Evolutionary conservation across 2,113 vertebrate species (phyloP).

Genomic region (Salvelinus namaycush): DNA sequence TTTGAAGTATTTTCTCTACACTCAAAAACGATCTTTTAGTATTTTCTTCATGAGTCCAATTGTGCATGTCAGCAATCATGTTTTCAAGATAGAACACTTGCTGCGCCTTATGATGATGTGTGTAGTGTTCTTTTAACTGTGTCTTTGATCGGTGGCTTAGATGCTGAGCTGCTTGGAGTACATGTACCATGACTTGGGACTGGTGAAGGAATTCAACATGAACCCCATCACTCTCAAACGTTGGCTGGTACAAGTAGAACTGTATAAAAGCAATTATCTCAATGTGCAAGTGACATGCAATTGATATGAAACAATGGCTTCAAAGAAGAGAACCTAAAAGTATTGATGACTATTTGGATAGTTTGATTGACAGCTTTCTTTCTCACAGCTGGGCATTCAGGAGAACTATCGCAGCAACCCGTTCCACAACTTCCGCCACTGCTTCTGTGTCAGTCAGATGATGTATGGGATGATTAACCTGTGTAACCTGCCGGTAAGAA

Average conservation of each 20-base stretch:
- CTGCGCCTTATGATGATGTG: not conserved
- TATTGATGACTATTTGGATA: too few relatives aligned
- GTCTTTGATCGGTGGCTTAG: constrained; percentile 64
- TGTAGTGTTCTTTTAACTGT: not conserved
- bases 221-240: constrained; percentile 92
- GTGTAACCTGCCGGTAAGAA: constrained; percentile 88
- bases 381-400: constrained; percentile 85
- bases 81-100: too few relatives aligned
- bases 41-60: too few relatives aligned
- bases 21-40: too few relatives aligned
- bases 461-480: constrained; percentile 98
- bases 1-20: too few relatives aligned
- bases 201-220: constrained; percentile 94
- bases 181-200: constrained; percentile 96
- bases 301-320: too few relatives aligned
- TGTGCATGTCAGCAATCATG: too few relatives aligned
- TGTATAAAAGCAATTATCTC: not conserved
- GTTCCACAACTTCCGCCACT: constrained; percentile 98
- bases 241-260: constrained; percentile 85
- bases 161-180: constrained; percentile 99
- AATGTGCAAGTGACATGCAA: not conserved
- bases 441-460: constrained; percentile 98
- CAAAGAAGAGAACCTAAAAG: too few relatives aligned
- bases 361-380: not conserved
- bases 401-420: constrained; percentile 97